Evolutionary conservation across 1,140 invertebrate species (phyloP).

Genomic region (Drosophila jambulina): DNA sequence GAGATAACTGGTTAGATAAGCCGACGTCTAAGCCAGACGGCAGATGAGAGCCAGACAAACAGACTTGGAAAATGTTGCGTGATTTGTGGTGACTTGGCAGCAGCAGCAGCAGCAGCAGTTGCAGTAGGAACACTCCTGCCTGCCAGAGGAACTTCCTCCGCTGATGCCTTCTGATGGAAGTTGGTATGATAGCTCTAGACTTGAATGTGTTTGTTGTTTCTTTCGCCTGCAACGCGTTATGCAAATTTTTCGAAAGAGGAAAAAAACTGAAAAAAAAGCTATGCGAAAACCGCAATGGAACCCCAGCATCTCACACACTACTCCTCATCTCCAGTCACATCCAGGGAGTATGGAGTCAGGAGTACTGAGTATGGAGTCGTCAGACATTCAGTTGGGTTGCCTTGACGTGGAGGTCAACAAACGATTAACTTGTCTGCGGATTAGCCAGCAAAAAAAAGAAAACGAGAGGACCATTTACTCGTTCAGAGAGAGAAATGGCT

Average conservation of each 20-base stretch:
- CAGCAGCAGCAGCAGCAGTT: slow-evolving; percentile 4
- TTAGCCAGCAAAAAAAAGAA: slow-evolving; percentile 42
- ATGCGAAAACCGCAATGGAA: slow-evolving; percentile 43
- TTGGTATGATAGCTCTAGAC: slow-evolving; percentile 35
- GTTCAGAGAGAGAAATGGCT: slow-evolving; percentile 26
- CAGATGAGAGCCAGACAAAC: slow-evolving; percentile 43
- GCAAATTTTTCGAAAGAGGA: slow-evolving; percentile 62
- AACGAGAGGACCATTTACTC: slow-evolving; percentile 20
- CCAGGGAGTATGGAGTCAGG: not conserved
- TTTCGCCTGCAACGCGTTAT: slow-evolving; percentile 66
- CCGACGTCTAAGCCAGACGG: slow-evolving; percentile 21
- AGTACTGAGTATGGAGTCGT: slow-evolving; percentile 4
- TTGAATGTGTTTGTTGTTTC: slow-evolving; percentile 22
- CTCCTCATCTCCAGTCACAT: slow-evolving; percentile 1
- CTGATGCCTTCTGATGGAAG: slow-evolving; percentile 35
- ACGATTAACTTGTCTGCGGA: slow-evolving; percentile 82
- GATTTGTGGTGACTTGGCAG: slow-evolving; percentile 54
- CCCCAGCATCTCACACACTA: slow-evolving; percentile 1
- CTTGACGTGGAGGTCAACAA: slow-evolving; percentile 71
- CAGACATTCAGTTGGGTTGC: slow-evolving; percentile 15
- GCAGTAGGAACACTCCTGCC: slow-evolving; percentile 14
- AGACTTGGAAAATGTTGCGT: slow-evolving; percentile 47
- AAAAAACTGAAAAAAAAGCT: slow-evolving; percentile 22
- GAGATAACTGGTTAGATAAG: slow-evolving; percentile 59
- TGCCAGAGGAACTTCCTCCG: slow-evolving; percentile 17